phyloP scores from a whole-genome alignment of 1,140 invertebrate genomes.

The Drosophila parvula region DNA sequence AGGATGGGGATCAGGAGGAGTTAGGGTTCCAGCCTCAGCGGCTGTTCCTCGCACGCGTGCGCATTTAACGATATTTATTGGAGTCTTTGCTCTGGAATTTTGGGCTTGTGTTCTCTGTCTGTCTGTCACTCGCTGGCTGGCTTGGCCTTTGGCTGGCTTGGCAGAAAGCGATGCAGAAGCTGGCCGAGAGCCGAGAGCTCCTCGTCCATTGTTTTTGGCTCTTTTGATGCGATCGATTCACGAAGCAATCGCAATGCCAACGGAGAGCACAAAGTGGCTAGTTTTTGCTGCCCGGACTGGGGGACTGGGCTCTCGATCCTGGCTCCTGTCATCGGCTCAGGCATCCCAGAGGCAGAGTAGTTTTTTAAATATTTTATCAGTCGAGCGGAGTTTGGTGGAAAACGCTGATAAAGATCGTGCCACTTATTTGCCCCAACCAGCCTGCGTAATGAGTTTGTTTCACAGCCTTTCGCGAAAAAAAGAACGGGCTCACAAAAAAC shows the following conservation, averaged over 20 bases:
- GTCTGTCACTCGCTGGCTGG: conserved; percentile 68
- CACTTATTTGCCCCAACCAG: conserved; percentile 54
- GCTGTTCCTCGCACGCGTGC: conserved; percentile 76
- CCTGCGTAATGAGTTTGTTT: conserved; percentile 76
- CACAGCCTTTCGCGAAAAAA: conserved; percentile 59
- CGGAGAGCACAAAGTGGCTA: conserved; percentile 30
- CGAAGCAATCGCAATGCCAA: conserved; percentile 64
- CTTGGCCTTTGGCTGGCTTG: conserved; percentile 23
- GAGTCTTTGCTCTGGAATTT: conserved; percentile 78
- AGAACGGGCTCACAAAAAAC: conserved; percentile 19
- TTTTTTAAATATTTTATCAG: conserved; percentile 81
- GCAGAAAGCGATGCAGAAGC: conserved; percentile 28
- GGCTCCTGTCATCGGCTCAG: conserved; percentile 38
- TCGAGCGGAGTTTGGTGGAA: conserved; percentile 70
- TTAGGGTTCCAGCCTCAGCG: conserved; percentile 9
- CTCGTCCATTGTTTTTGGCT: conserved; percentile 63
- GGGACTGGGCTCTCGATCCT: conserved; percentile 4
- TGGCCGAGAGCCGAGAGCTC: conserved; percentile 24
- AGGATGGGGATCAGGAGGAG: conserved; percentile 32
- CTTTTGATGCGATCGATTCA: conserved; percentile 74
- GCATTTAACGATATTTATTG: conserved; percentile 83
- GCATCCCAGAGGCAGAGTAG: conserved; percentile 39
- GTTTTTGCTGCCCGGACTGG: conserved; percentile 20
- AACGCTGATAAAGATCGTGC: conserved; percentile 74
- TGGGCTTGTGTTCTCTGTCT: conserved; percentile 80